Evolutionary conservation across 2,113 vertebrate genomes (phyloP).

Genomic region (Hoplias malabaricus): DNA sequence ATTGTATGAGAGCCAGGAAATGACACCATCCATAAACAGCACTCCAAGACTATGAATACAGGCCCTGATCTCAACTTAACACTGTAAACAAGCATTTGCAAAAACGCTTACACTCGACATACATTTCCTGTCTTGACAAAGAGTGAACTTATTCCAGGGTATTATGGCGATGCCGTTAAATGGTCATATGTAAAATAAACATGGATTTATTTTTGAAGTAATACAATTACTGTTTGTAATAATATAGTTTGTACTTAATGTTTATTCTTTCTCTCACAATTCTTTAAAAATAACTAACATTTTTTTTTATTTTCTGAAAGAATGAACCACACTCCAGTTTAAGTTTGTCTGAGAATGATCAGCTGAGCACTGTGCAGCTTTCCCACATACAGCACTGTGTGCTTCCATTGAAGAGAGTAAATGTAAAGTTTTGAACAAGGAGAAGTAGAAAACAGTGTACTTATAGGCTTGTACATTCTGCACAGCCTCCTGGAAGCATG

Average conservation of each 20-base stretch:
- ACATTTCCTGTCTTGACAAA: not conserved
- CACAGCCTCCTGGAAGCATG: conserved; percentile 1
- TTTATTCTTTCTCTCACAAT: not conserved
- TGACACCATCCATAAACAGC: not conserved
- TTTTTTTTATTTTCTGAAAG: not conserved
- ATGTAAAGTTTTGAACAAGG: too few relatives aligned
- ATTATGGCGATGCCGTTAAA: not conserved
- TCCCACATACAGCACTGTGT: not conserved
- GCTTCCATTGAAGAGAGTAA: too few relatives aligned
- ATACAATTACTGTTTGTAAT: not conserved
- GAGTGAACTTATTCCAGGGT: not conserved
- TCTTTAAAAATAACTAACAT: not conserved
- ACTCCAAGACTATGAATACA: not conserved
- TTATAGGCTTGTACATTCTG: not conserved
- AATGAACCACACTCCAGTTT: conserved; percentile 1
- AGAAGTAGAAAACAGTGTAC: not conserved
- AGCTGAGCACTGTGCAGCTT: not conserved
- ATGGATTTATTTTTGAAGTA: not conserved
- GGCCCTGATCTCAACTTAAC: conserved; percentile 5
- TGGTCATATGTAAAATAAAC: not conserved
- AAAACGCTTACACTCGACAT: too few relatives aligned
- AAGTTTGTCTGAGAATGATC: not conserved
- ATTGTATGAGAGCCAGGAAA: not conserved
- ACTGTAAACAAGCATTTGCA: too few relatives aligned
- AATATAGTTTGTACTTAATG: not conserved